Percentiles rank a stretch among this genome's conserved stretches.
Evolutionary conservation across 2,888 invertebrate species (phyloP).

Genomic region (Ecliptopera silaceata): DNA sequence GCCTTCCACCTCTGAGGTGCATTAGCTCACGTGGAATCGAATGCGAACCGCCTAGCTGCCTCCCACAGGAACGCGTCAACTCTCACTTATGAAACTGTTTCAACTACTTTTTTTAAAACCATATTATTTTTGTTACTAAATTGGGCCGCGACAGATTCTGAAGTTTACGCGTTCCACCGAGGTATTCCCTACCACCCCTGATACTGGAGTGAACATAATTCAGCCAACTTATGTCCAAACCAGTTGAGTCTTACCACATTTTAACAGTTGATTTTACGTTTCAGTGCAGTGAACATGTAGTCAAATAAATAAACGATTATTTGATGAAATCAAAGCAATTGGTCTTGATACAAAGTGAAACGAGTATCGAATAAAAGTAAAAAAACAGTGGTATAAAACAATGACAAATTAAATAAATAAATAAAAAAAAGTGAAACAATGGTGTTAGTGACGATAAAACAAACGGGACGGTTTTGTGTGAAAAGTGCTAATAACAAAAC

Average conservation of each 20-base stretch:
- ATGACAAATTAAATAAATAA: slow-evolving; percentile 57
- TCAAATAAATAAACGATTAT: slow-evolving; percentile 62
- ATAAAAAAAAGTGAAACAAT: slow-evolving; percentile 60
- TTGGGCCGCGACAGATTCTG: slow-evolving; percentile 30
- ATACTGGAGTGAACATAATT: slow-evolving; percentile 74
- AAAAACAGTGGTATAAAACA: slow-evolving; percentile 47
- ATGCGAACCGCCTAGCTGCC: slow-evolving; percentile 80
- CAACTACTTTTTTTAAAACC: slow-evolving; percentile 28
- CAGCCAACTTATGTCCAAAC: slow-evolving; percentile 67
- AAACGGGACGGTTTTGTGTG: slow-evolving; percentile 61
- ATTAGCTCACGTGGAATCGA: slow-evolving; percentile 74
- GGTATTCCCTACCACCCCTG: slow-evolving; percentile 56
- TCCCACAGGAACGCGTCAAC: slow-evolving; percentile 60
- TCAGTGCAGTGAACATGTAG: slow-evolving; percentile 71
- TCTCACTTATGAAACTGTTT: slow-evolving; percentile 31
- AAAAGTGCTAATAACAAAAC: slow-evolving; percentile 73
- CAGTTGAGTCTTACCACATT: slow-evolving; percentile 49
- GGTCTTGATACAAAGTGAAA: slow-evolving; percentile 71
- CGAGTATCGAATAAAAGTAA: slow-evolving; percentile 52
- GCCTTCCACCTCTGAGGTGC: slow-evolving; percentile 81
- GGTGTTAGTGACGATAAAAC: slow-evolving; percentile 58
- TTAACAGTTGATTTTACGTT: slow-evolving; percentile 45
- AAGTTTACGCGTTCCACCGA: slow-evolving; percentile 61
- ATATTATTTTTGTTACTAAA: slow-evolving; percentile 28
- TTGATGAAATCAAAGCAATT: slow-evolving; percentile 71